Percentiles rank a stretch among this genome's conserved stretches.
Evolutionary conservation across 2,113 vertebrate genomes (phyloP).

Genomic region (Oophaga pumilio): DNA sequence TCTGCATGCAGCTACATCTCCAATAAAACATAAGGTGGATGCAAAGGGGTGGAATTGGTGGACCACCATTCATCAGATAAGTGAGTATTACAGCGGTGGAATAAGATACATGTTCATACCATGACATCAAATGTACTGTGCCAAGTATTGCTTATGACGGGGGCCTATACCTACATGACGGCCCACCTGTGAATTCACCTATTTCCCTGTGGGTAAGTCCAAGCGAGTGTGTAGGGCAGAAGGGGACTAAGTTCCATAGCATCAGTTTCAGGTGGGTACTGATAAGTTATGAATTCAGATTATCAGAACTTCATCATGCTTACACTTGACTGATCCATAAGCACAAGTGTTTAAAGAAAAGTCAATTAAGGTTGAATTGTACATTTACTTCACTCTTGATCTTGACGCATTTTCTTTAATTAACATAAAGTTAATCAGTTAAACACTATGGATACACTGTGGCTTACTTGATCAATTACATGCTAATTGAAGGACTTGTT

Average conservation of each 20-base stretch:
- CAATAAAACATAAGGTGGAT: no score
- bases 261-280: neutral
- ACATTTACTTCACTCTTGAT: neutral
- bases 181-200: no score
- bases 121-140: no score
- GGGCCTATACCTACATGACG: no score
- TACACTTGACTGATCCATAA: neutral
- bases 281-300: neutral
- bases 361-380: neutral
- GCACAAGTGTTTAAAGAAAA: neutral
- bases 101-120: no score
- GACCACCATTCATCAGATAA: no score
- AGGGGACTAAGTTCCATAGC: neutral
- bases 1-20: no score
- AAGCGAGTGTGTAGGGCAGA: neutral
- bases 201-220: no score
- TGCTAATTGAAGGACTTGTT: constrained; percentile 27
- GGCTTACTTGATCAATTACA: constrained; percentile 20
- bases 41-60: no score
- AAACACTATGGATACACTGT: constrained; percentile 1
- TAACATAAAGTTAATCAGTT: constrained; percentile 26
- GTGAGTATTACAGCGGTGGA: no score
- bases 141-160: no score
- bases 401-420: constrained; percentile 24
- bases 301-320: neutral